Conservation (phyloP, 2,113 vertebrate species). For the Camelus dromedarius region DNA sequence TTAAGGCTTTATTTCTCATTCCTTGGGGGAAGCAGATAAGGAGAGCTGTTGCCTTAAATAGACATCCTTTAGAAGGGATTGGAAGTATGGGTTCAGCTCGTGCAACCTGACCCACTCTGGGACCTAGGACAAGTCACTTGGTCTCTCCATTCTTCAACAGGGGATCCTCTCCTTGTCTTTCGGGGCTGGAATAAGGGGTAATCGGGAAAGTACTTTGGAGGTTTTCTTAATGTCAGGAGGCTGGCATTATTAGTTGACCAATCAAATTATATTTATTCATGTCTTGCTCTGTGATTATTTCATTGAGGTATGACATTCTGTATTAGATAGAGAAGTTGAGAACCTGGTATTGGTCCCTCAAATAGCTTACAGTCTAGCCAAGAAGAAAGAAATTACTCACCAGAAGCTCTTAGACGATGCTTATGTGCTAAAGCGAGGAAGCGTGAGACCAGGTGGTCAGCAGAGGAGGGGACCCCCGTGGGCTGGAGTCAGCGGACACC, state of each 20-base stretch:
- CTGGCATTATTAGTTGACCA: background rate
- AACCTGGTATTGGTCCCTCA: background rate
- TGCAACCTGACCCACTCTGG: background rate
- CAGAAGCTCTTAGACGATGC: background rate
- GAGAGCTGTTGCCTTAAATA: background rate
- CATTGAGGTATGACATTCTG: background rate
- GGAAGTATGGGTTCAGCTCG: background rate
- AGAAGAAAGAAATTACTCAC: background rate
- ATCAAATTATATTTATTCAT: background rate
- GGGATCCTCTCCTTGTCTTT: background rate
- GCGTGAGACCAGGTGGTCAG: background rate
- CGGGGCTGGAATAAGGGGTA: background rate
- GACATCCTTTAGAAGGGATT: background rate
- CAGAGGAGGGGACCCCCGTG: background rate
- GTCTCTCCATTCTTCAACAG: background rate
- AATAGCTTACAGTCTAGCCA: background rate
- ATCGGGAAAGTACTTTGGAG: background rate
- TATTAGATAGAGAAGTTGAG: background rate
- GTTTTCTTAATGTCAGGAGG: background rate
- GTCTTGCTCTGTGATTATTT: background rate
- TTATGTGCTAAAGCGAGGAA: background rate
- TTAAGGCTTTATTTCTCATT: background rate
- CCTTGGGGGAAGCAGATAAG: background rate
- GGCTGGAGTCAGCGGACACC: background rate
- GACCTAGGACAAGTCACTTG: background rate